A percentile compares a stretch with the other conserved stretches of the same genome.
phyloP scores from a whole-genome alignment of 2,113 vertebrate species.

The Lasiurus borealis region DNA sequence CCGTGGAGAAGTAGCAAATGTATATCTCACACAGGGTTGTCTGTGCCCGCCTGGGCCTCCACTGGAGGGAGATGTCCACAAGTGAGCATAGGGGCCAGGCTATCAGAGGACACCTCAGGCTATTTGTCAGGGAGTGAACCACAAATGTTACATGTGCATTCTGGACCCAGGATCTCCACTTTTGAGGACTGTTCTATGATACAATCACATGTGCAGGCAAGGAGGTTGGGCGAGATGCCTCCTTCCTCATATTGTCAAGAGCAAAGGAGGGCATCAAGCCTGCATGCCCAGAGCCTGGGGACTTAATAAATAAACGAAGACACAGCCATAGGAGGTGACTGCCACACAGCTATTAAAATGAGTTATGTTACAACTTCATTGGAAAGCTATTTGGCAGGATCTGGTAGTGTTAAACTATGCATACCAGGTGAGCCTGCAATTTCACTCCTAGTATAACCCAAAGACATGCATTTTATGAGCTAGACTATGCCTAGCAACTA shows the following conservation, averaged over 20 bases:
- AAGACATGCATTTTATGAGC: neutral
- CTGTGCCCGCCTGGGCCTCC: neutral
- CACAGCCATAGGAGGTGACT: neutral
- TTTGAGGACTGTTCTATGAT: neutral
- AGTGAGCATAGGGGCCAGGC: neutral
- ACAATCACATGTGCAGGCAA: neutral
- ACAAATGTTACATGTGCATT: neutral
- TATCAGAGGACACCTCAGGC: neutral
- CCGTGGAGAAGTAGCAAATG: neutral
- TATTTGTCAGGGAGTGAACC: neutral
- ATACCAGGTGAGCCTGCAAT: neutral
- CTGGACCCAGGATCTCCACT: neutral
- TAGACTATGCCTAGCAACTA: neutral
- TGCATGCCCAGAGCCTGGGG: neutral
- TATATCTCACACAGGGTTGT: accelerated
- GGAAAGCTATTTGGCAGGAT: neutral
- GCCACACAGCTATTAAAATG: neutral
- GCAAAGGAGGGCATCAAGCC: neutral
- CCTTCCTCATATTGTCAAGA: neutral
- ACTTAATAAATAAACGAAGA: neutral
- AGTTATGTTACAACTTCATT: neutral
- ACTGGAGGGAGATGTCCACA: neutral
- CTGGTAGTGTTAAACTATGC: neutral
- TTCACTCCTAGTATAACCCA: neutral
- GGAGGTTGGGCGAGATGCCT: neutral